A percentile compares a stretch with the other conserved stretches of the same genome.
Evolutionary conservation across 1,140 invertebrate genomes (phyloP).

Genomic region (Cylas formicarius): DNA sequence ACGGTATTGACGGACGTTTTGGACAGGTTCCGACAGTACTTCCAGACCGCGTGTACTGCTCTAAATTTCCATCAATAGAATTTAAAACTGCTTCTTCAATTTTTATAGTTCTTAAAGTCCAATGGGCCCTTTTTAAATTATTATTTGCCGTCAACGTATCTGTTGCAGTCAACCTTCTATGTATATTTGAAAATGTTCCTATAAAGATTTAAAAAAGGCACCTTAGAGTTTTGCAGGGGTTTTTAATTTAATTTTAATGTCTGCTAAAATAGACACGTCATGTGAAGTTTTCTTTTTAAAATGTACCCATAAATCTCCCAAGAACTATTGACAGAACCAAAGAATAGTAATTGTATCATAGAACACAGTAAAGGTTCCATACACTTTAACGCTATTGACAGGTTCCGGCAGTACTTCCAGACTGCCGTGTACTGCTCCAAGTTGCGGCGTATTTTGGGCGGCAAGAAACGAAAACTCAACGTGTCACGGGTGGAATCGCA

Average conservation of each 20-base stretch:
- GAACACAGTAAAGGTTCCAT: not conserved
- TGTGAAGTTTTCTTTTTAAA: no score
- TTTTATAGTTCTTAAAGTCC: no score
- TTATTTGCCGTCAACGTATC: no score
- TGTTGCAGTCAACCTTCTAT: no score
- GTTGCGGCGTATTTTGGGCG: slow-evolving; percentile 9
- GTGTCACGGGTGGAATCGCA: slow-evolving; percentile 12
- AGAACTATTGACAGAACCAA: not conserved
- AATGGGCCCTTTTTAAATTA: no score
- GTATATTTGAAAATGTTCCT: no score
- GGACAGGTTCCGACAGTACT: slow-evolving; percentile 35
- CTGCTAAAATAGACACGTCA: not conserved
- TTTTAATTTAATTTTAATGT: not conserved
- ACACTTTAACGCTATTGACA: slow-evolving; percentile 17
- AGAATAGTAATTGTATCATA: not conserved
- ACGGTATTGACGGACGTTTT: no score
- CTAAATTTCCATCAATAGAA: no score
- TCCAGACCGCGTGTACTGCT: slow-evolving; percentile 31
- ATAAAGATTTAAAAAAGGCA: no score
- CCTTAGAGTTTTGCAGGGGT: not conserved
- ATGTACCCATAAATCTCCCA: not conserved
- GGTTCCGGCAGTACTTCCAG: slow-evolving; percentile 36
- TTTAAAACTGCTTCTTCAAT: no score
- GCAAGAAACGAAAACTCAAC: slow-evolving; percentile 9
- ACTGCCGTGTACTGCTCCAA: slow-evolving; percentile 32